Conservation (phyloP, 2,888 invertebrate species). For the Drosophila borealis region DNA sequence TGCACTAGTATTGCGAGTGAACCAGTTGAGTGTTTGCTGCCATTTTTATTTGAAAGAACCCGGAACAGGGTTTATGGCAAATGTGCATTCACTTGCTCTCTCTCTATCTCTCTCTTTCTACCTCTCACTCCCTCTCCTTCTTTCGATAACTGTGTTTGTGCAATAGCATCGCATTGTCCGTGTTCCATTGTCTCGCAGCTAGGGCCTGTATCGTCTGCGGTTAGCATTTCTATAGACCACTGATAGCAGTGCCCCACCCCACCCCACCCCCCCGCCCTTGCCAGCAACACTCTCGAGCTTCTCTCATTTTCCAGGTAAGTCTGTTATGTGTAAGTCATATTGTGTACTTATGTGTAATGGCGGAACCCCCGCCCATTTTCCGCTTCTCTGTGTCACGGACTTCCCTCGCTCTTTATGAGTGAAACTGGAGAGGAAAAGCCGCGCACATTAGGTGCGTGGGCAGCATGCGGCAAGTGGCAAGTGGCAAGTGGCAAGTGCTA, state of each 20-base stretch:
- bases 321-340: slow-evolving; percentile 16
- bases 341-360: slow-evolving; percentile 22
- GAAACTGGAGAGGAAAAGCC: slow-evolving; percentile 4
- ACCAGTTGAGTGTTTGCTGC: slow-evolving; percentile 64
- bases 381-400: slow-evolving; percentile 3
- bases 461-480: slow-evolving; percentile 20
- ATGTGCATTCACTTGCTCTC: slow-evolving; percentile 55
- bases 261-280: background rate
- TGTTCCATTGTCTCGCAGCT: slow-evolving; percentile 66
- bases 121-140: slow-evolving; percentile 8
- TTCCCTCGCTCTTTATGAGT: slow-evolving; percentile 13
- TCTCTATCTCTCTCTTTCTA: background rate
- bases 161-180: slow-evolving; percentile 36
- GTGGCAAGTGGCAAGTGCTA: slow-evolving; percentile 55
- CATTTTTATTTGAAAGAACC: slow-evolving; percentile 71
- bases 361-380: slow-evolving; percentile 4
- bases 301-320: slow-evolving; percentile 28
- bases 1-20: slow-evolving; percentile 33
- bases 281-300: background rate
- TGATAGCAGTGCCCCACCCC: slow-evolving; percentile 7
- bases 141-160: slow-evolving; percentile 24
- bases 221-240: slow-evolving; percentile 54
- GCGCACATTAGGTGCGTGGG: slow-evolving; percentile 26
- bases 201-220: slow-evolving; percentile 63
- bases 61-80: slow-evolving; percentile 60